These are phyloP conservation scores for Hypercompe scribonia DNA, from an alignment of 2,888 invertebrate species.

Conservation along the genomic window DNA sequence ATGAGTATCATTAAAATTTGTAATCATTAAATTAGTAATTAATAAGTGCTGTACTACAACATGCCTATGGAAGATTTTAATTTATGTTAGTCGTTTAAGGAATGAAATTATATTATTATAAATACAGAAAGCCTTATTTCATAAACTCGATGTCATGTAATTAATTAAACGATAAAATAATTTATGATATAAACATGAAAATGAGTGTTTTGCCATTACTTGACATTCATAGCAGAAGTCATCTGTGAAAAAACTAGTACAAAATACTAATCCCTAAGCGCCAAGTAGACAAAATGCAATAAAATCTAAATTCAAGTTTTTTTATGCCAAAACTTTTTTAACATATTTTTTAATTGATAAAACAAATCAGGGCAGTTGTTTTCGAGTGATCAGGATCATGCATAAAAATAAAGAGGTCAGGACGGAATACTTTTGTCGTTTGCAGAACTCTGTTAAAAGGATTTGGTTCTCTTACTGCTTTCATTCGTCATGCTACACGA, in stretches of 20 bases:
- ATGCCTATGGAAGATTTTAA: not conserved
- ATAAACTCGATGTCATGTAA: not conserved
- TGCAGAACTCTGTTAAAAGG: not conserved
- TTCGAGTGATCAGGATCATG: not conserved
- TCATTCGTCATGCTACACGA: not conserved
- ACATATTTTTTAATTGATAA: not conserved
- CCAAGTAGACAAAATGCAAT: not conserved
- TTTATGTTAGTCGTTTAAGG: not conserved
- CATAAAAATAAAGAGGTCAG: not conserved
- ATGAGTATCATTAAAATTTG: not conserved
- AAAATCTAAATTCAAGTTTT: not conserved
- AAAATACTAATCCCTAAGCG: conserved; percentile 48
- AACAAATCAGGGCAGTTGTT: not conserved
- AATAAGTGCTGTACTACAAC: not conserved
- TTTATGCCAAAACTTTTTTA: not conserved
- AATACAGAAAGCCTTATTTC: not conserved
- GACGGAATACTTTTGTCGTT: not conserved
- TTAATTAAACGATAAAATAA: not conserved
- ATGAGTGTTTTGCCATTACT: conserved; percentile 44
- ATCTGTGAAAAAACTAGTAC: conserved; percentile 36
- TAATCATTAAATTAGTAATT: not conserved
- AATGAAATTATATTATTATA: not conserved
- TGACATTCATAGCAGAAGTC: conserved; percentile 50
- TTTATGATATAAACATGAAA: conserved; percentile 33
- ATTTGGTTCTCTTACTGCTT: not conserved